These are phyloP conservation scores for Petrocephalus sullivani DNA, from an alignment of 2,797 vertebrate species.

Conservation along the genomic window DNA sequence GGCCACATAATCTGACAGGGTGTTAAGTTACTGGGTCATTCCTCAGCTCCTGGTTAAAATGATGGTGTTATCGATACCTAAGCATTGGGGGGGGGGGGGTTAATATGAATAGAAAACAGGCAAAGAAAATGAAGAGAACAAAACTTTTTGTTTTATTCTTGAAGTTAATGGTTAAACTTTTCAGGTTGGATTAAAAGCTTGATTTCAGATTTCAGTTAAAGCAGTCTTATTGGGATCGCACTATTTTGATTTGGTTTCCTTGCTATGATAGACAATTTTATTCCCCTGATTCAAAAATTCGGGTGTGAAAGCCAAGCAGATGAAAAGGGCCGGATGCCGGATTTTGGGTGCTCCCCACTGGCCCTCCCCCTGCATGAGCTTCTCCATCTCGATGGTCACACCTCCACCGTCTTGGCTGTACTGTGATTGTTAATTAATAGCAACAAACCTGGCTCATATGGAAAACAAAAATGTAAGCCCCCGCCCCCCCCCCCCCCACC, in stretches of 20 bases:
- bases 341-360: background rate
- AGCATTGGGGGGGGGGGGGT: background rate
- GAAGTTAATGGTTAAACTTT: background rate
- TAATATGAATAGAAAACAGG: background rate
- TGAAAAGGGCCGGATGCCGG: background rate
- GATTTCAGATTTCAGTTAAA: background rate
- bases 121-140: background rate
- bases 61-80: background rate
- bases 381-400: background rate
- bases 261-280: background rate
- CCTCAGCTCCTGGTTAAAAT: background rate
- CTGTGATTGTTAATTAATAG: background rate
- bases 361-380: background rate
- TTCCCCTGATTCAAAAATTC: background rate
- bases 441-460: background rate
- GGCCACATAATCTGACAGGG: background rate
- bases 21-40: background rate
- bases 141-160: background rate
- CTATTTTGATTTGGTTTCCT: background rate
- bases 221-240: background rate
- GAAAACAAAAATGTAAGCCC: background rate
- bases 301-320: background rate
- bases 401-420: background rate
- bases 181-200: background rate
- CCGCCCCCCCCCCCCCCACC: background rate